Base-by-base conservation (phyloP, 1,140 invertebrate species). In the Drosophila kanapiae region DNA sequence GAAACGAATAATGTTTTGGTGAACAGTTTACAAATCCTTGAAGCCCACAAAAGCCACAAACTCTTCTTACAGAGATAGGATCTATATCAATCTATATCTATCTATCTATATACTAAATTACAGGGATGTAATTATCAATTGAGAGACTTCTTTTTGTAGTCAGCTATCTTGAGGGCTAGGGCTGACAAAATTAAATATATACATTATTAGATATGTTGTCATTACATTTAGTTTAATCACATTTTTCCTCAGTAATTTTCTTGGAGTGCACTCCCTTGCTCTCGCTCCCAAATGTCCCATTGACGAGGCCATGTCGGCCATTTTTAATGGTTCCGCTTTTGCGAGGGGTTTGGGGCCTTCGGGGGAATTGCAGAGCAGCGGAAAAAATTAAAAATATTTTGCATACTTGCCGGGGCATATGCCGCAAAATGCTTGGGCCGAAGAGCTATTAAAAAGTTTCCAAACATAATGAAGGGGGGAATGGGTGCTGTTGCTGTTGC, bases 361-460 rank as follows among this genome's bases (percentile, higher is more conserved):
- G 7, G 29, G 23, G 48, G 10, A 6, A 29, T 27, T 13, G 62
- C 40, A 53, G 68, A 48, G 57, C 56, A 68, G 51, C 56, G 78
- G 70, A 76, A 71, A 83, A 80, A 77, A 84, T 64, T 69, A 82
- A 57, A 65, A 77, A 79, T 62, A 61, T 78, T 58, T 61, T 68
- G 72, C 77, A 83, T 75, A 80, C 72, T 83, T 74, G 48, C 53
- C 47, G 57, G 67, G 60, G 51, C 63, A 70, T 42, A 59, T 71
- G 69, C 65, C 69, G 69, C 65, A 71, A 59, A 72, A 56, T 70
- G 69, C 69, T 70, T 63, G 80, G 76, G 58, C 86, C 75, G 71
- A 86, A 78, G 80, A 72, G 83, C 80, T 65, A 82, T 86, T 82
- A 83, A 87, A 88, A 78, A 74, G 75, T 87, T 64, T 45, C 14